Percentiles rank a stretch among this genome's conserved stretches.
Evolutionary conservation across 1,140 invertebrate species (phyloP).

Genomic region (Camponotus floridanus): DNA sequence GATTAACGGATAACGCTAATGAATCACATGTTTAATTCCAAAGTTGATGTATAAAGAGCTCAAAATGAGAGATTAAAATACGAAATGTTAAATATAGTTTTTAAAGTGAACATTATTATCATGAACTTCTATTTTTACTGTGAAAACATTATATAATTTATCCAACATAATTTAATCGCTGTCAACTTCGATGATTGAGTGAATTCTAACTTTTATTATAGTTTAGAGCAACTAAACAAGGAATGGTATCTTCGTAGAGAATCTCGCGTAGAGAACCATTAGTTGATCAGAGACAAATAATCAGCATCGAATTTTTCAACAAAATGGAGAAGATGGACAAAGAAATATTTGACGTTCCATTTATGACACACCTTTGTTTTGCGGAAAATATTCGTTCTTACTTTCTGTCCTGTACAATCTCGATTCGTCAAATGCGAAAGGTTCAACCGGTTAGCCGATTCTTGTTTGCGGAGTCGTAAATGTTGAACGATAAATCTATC

Average conservation of each 20-base stretch:
- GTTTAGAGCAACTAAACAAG: too few species aligned
- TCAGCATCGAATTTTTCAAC: conserved; percentile 7
- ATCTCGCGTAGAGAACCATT: not conserved
- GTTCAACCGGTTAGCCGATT: not conserved
- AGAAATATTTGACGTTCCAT: conserved; percentile 38
- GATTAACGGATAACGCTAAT: too few species aligned
- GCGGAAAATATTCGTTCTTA: not conserved
- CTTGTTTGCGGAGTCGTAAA: not conserved
- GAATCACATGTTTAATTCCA: not conserved
- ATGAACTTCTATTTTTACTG: not conserved
- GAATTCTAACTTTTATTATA: too few species aligned
- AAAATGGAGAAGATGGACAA: not conserved
- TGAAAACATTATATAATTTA: not conserved
- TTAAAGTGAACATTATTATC: not conserved
- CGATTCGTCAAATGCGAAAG: not conserved
- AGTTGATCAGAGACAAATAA: conserved; percentile 4
- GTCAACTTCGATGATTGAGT: too few species aligned
- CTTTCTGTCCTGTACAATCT: not conserved
- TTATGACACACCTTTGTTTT: conserved; percentile 43
- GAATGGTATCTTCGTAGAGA: not conserved
- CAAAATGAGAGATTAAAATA: not conserved
- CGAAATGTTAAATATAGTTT: not conserved
- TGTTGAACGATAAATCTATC: not conserved
- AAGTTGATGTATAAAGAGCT: not conserved
- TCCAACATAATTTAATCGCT: not conserved